These are phyloP conservation scores for Microdon myrmicae DNA, from an alignment of 2,888 invertebrate species.

Conservation along the genomic window DNA sequence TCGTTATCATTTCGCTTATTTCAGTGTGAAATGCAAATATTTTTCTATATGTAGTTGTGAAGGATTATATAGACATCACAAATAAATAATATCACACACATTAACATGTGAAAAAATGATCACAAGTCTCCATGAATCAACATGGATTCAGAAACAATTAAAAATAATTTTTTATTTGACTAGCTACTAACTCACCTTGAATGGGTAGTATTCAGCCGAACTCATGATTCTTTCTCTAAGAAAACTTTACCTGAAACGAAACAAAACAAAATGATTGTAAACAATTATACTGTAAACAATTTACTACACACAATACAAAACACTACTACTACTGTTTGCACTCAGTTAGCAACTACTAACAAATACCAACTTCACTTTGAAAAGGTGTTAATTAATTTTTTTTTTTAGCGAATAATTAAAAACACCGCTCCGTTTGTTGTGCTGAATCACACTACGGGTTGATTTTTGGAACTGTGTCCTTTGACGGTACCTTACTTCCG, in stretches of 20 bases:
- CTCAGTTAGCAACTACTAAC: background rate
- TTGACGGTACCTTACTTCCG: background rate
- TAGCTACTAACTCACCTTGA: slow-evolving; percentile 74
- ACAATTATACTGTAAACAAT: slow-evolving; percentile 7
- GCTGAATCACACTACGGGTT: too few relatives aligned
- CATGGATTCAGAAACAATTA: slow-evolving; percentile 2
- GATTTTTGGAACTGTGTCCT: background rate
- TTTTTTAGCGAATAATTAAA: too few relatives aligned
- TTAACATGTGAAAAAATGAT: too few relatives aligned
- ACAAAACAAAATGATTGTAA: slow-evolving; percentile 18
- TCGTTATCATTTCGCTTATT: too few relatives aligned
- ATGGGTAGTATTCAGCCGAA: slow-evolving; percentile 86
- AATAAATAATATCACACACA: too few relatives aligned
- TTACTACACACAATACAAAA: slow-evolving; percentile 2
- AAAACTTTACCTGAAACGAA: slow-evolving; percentile 38
- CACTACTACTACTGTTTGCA: background rate
- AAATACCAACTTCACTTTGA: background rate
- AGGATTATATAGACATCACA: too few relatives aligned
- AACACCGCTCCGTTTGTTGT: too few relatives aligned
- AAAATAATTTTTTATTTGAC: background rate
- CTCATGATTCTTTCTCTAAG: slow-evolving; percentile 69
- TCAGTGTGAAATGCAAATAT: too few relatives aligned
- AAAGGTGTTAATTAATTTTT: too few relatives aligned
- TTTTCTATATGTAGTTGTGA: too few relatives aligned
- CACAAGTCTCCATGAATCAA: slow-evolving; percentile 10